phyloP scores from a whole-genome alignment of 2,113 vertebrate species.

The Gracilinanus agilis region DNA sequence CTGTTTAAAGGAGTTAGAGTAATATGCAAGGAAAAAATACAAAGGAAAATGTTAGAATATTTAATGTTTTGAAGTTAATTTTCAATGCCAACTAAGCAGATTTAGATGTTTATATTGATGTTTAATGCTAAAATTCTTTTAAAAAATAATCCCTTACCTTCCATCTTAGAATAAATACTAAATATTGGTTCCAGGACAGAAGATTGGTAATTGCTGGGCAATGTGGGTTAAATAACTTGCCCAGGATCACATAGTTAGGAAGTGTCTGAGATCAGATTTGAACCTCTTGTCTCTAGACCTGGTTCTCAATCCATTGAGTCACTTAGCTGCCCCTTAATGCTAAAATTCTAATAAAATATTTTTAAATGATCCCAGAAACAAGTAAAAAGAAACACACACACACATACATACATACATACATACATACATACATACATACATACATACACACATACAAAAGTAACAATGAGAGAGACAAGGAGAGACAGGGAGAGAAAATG shows the following conservation, averaged over 20 bases:
- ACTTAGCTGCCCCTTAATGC: background rate
- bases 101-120: background rate
- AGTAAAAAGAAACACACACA: background rate
- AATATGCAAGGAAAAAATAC: background rate
- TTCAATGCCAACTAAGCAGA: background rate
- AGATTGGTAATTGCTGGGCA: no score
- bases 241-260: no score
- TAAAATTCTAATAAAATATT: background rate
- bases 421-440: conserved; percentile 2
- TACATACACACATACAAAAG: background rate
- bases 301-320: no score
- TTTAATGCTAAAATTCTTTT: background rate
- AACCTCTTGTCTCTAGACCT: no score
- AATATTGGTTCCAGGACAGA: no score
- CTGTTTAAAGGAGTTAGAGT: background rate
- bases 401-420: background rate
- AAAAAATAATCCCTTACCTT: background rate
- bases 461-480: background rate
- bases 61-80: background rate
- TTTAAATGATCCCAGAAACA: background rate
- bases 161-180: no score
- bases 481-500: background rate
- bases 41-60: background rate
- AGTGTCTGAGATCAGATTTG: no score
- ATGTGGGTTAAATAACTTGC: no score